Percentiles rank a stretch among this genome's conserved stretches.
Evolutionary conservation across 2,888 invertebrate genomes (phyloP).

Genomic region (Amblyteles armatorius): DNA sequence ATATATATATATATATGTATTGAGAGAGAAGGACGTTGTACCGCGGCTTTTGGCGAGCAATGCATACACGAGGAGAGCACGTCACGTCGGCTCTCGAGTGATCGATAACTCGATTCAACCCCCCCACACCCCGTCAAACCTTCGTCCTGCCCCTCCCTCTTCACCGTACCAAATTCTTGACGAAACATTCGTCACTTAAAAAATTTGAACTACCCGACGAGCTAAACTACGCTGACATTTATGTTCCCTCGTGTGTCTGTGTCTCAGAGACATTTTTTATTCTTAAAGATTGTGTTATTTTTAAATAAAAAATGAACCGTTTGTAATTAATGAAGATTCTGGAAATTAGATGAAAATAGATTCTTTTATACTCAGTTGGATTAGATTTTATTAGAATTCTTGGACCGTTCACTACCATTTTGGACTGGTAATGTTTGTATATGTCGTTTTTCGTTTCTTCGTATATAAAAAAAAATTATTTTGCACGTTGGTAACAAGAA

Average conservation of each 20-base stretch:
- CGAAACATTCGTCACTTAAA: constrained; percentile 60
- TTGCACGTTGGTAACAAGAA: background rate
- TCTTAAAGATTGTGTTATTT: too few relatives aligned
- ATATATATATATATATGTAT: background rate
- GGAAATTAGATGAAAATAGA: too few relatives aligned
- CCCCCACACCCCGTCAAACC: constrained; percentile 56
- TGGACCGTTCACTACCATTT: too few relatives aligned
- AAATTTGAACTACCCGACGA: constrained; percentile 24
- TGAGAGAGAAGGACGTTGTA: constrained; percentile 23
- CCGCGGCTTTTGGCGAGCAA: constrained; percentile 46
- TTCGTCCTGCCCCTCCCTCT: constrained; percentile 40
- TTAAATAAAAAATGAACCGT: background rate
- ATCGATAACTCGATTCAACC: constrained; percentile 69
- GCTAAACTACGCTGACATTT: constrained; percentile 34
- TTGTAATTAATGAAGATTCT: too few relatives aligned
- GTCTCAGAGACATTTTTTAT: background rate
- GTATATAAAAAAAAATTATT: background rate
- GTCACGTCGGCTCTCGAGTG: constrained; percentile 59
- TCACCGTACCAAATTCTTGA: constrained; percentile 38
- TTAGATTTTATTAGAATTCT: too few relatives aligned
- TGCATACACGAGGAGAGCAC: constrained; percentile 45
- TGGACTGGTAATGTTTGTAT: background rate
- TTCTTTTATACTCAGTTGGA: too few relatives aligned
- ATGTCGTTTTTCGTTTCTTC: background rate
- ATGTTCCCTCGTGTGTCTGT: constrained; percentile 16